These are phyloP conservation scores for Philotrypesis tridentata DNA, from an alignment of 1,140 invertebrate genomes.

Conservation along the genomic window DNA sequence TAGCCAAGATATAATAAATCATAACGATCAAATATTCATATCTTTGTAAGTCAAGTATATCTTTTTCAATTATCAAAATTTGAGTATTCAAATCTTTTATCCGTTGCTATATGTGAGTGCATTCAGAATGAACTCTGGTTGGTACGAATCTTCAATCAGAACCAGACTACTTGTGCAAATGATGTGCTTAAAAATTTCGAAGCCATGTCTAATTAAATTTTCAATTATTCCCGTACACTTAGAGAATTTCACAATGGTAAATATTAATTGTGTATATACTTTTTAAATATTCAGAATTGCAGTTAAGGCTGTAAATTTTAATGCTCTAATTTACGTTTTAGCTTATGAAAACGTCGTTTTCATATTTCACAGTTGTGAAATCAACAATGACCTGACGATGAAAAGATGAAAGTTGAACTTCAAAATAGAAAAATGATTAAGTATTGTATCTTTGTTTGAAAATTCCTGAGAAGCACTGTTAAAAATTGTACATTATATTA, in stretches of 20 bases:
- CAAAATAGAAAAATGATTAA: too few species aligned
- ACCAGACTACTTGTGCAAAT: conserved; percentile 15
- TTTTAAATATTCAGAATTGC: background rate
- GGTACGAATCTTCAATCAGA: conserved; percentile 10
- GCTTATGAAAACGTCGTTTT: conserved; percentile 38
- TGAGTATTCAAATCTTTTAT: too few species aligned
- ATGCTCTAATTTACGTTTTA: conserved; percentile 21
- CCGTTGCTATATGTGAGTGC: too few species aligned
- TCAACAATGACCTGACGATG: too few species aligned
- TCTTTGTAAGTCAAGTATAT: conserved; percentile 7
- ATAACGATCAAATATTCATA: background rate
- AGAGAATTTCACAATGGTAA: conserved; percentile 31
- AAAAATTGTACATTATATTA: too few species aligned
- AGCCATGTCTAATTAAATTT: conserved; percentile 6
- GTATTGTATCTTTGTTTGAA: too few species aligned
- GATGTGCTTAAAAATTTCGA: conserved; percentile 29
- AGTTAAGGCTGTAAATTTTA: background rate
- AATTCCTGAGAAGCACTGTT: too few species aligned
- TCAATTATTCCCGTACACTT: background rate
- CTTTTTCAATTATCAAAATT: too few species aligned
- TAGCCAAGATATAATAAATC: conserved; percentile 13
- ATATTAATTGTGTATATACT: background rate
- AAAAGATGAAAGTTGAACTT: too few species aligned
- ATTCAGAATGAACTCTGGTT: conserved; percentile 15
- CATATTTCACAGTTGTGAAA: conserved; percentile 39